A percentile compares a stretch with the other conserved stretches of the same genome.
Evolutionary conservation across 2,888 invertebrate genomes (phyloP).

Genomic region (Cybosia mesomella): DNA sequence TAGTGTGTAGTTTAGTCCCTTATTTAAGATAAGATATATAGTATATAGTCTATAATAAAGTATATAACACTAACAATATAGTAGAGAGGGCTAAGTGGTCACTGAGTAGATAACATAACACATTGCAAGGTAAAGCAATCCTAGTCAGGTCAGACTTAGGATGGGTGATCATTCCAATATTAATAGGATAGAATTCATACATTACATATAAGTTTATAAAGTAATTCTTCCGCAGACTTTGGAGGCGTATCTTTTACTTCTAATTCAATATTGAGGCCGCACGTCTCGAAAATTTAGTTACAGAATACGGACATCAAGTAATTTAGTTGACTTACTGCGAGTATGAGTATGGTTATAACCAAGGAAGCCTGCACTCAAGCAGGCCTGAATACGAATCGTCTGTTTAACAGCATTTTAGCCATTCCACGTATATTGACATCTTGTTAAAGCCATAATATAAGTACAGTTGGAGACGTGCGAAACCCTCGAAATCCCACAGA

Average conservation of each 20-base stretch:
- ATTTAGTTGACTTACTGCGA: constrained; percentile 65
- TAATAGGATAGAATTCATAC: too few species aligned
- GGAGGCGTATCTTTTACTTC: background rate
- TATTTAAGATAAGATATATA: background rate
- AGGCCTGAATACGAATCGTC: constrained; percentile 68
- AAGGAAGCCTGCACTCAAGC: constrained; percentile 57
- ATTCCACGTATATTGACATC: constrained; percentile 46
- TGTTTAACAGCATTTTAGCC: constrained; percentile 53
- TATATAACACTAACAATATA: too few species aligned
- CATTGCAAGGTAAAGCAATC: too few species aligned
- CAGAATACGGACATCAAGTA: constrained; percentile 46
- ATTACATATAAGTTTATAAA: too few species aligned
- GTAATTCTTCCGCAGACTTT: background rate
- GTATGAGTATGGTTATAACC: constrained; percentile 52
- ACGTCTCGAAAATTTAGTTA: constrained; percentile 36
- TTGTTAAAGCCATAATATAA: constrained; percentile 37
- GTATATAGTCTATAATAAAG: too few species aligned
- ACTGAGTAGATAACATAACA: too few species aligned
- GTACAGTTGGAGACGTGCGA: constrained; percentile 34
- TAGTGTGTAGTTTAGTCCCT: background rate
- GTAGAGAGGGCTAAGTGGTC: too few species aligned
- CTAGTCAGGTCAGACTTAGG: too few species aligned
- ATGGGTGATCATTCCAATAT: too few species aligned
- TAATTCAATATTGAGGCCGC: constrained; percentile 22
- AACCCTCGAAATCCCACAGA: constrained; percentile 25